These are phyloP conservation scores for Notamacropus eugenii DNA, from an alignment of 2,797 vertebrate genomes.

Conservation along the genomic window DNA sequence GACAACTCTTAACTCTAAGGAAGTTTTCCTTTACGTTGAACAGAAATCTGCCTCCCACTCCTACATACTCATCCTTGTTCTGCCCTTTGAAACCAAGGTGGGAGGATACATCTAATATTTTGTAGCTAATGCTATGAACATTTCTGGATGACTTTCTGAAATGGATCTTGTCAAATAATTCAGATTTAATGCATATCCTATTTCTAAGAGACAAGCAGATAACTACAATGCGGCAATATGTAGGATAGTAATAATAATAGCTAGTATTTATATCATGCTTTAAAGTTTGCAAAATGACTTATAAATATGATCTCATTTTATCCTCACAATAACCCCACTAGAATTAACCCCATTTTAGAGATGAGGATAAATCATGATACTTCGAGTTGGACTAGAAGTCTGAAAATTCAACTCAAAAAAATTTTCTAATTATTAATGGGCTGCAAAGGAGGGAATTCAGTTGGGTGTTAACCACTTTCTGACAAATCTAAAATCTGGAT, in stretches of 20 bases:
- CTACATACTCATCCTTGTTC: background rate
- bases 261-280: background rate
- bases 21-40: no score
- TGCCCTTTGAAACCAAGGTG: background rate
- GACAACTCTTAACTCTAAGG: no score
- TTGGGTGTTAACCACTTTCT: conserved; percentile 46
- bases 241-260: background rate
- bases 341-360: background rate
- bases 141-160: background rate
- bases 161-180: background rate
- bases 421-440: background rate
- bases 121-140: background rate
- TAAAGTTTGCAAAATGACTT: background rate
- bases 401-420: background rate
- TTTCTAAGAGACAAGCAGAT: background rate
- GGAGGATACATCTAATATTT: background rate
- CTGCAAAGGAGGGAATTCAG: background rate
- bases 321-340: background rate
- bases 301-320: background rate
- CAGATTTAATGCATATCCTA: background rate
- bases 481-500: conserved; percentile 33
- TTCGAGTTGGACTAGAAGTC: background rate
- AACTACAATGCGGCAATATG: background rate
- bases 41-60: no score
- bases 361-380: background rate